A percentile compares a stretch with the other conserved stretches of the same genome.
phyloP scores from a whole-genome alignment of 2,888 invertebrate genomes.

The Cheilosia vernalis region DNA sequence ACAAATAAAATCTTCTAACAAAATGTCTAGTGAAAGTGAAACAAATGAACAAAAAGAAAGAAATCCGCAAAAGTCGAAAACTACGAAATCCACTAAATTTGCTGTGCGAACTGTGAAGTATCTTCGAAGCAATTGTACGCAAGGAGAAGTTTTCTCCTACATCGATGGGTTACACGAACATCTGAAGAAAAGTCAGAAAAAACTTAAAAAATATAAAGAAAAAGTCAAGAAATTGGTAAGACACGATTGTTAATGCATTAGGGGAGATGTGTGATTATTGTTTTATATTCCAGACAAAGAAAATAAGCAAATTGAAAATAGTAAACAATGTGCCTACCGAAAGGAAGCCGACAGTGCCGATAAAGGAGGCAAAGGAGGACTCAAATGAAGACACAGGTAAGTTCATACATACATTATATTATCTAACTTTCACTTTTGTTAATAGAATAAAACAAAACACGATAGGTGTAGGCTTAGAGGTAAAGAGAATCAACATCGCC shows the following conservation, averaged over 20 bases:
- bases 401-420: too few species aligned
- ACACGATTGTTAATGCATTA: not conserved
- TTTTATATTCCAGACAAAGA: not conserved
- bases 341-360: too few species aligned
- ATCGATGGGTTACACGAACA: slow-evolving; percentile 79
- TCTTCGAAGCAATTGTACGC: slow-evolving; percentile 68
- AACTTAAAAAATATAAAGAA: slow-evolving; percentile 86
- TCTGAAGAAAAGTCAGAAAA: slow-evolving; percentile 84
- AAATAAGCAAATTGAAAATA: too few species aligned
- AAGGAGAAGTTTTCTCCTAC: slow-evolving; percentile 78
- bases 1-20: not conserved
- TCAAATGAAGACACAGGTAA: too few species aligned
- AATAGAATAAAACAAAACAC: too few species aligned
- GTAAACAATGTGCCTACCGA: too few species aligned
- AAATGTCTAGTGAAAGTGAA: slow-evolving; percentile 76
- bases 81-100: slow-evolving; percentile 45
- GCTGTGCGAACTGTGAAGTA: slow-evolving; percentile 69
- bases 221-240: slow-evolving; percentile 85
- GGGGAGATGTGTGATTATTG: not conserved
- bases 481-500: too few species aligned
- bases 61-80: slow-evolving; percentile 47
- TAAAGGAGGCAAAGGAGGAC: too few species aligned
- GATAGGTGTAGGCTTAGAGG: too few species aligned
- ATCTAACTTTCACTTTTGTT: too few species aligned
- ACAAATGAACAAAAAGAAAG: slow-evolving; percentile 60